Evolutionary conservation across 2,888 invertebrate species (phyloP), one percentile per base, ranked within the genome.

Genomic region (Ceramica pisi): DNA sequence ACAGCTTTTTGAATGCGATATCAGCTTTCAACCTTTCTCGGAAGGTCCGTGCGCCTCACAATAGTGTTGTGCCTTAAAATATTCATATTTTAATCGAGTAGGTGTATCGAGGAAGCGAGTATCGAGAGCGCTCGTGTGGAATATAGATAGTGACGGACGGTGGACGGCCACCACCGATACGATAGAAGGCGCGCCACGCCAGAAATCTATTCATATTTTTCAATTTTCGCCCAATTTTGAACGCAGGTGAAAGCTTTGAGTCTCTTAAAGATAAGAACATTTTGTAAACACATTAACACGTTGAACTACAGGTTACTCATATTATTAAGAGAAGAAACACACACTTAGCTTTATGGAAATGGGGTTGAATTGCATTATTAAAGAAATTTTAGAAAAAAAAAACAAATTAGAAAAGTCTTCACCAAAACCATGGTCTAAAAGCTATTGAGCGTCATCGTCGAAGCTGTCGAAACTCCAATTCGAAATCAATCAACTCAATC

Each of bases 71-170:
- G 90, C 90, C 87, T 91, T 88, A 83, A 88, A 91, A 90, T 92
- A 93, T 94, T 95, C 94, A 94, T 95, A 94, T 94, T 94, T 94
- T 93, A 94, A 94, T 94, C 94, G 94, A 93, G 90, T 91, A 88
- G 90, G 92, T 92, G 91, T 92, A 94, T 93, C 94, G 92, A 90
- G 89, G 87, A 88, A 90, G 88, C 90, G 90, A 90, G 90, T 89
- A 91, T 92, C 92, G 91, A 80, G 87, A 82, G 88, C 94, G 90
- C 87, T 91, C 95, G 95, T 95, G 95, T 92, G 94, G 95, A 95
- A 96, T 89, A 87, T 85, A 90, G 96, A 95, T 95, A 95, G 92
- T 92, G 94, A 93, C 92, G 94, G 94, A 93, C 94, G 90, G 88
- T 92, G 93, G 93, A 89, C 93, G 88, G 84, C 85, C 81, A 75